Evolutionary conservation across 2,888 invertebrate genomes (phyloP).

Genomic region (Pammene aurita): DNA sequence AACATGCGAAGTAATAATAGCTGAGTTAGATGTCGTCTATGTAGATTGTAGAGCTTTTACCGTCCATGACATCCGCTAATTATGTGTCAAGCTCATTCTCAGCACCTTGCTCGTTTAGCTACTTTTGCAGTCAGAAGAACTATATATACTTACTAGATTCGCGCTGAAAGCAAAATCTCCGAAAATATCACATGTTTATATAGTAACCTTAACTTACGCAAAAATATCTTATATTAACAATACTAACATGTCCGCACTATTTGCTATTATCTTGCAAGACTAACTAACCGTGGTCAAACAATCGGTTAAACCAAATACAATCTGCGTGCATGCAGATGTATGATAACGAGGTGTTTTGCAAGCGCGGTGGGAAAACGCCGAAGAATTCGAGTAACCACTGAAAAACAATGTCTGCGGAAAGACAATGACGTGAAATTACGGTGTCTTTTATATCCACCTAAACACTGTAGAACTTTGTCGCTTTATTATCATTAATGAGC

Average conservation of each 20-base stretch:
- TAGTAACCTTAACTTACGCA: no score
- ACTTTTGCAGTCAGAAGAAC: no score
- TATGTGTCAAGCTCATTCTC: no score
- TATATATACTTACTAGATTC: no score
- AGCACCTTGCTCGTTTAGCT: no score
- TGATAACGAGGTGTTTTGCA: constrained; percentile 62
- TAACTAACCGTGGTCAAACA: constrained; percentile 41
- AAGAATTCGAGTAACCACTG: constrained; percentile 64
- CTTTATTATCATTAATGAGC: no score
- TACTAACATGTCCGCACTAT: neutral
- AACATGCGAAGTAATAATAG: no score
- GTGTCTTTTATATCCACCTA: neutral
- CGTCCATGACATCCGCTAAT: no score
- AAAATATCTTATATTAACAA: neutral
- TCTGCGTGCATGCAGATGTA: constrained; percentile 59
- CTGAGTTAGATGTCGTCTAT: no score
- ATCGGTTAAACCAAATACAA: constrained; percentile 54
- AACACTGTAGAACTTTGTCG: neutral
- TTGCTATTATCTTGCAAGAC: constrained; percentile 3
- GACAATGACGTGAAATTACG: constrained; percentile 60
- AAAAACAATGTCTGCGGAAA: constrained; percentile 73
- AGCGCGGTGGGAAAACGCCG: constrained; percentile 73
- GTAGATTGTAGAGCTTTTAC: no score
- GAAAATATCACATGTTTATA: no score
- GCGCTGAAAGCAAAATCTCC: no score